Conservation (phyloP, 1,140 invertebrate species). For the Drosophila truncata region DNA sequence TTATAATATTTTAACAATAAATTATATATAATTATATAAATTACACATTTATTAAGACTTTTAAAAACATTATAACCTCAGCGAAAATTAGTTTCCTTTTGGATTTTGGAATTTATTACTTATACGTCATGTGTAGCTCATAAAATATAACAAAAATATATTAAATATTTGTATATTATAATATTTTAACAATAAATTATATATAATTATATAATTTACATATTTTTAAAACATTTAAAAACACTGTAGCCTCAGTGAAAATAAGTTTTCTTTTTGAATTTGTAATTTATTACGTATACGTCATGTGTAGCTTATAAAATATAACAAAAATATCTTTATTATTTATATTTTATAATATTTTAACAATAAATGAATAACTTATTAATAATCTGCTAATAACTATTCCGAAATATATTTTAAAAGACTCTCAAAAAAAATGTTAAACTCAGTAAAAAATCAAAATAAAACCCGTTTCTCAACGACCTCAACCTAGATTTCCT, state of each 20-base stretch:
- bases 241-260: not conserved
- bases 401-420: not conserved
- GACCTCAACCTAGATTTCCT: conserved; percentile 1
- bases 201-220: too few relatives aligned
- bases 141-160: too few relatives aligned
- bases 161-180: too few relatives aligned
- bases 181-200: too few relatives aligned
- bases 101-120: too few relatives aligned
- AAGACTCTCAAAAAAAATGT: not conserved
- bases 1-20: too few relatives aligned
- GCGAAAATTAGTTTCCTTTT: too few relatives aligned
- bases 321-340: not conserved
- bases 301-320: not conserved
- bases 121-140: too few relatives aligned
- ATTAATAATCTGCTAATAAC: not conserved
- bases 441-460: not conserved
- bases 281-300: not conserved
- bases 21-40: too few relatives aligned
- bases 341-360: not conserved
- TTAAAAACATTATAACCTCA: not conserved
- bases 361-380: not conserved
- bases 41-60: too few relatives aligned
- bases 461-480: not conserved
- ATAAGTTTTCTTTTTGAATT: not conserved
- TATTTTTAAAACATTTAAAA: not conserved